Percentiles rank a stretch among this genome's conserved stretches.
phyloP scores from a whole-genome alignment of 2,797 vertebrate species.

The Periophthalmus magnuspinnatus region DNA sequence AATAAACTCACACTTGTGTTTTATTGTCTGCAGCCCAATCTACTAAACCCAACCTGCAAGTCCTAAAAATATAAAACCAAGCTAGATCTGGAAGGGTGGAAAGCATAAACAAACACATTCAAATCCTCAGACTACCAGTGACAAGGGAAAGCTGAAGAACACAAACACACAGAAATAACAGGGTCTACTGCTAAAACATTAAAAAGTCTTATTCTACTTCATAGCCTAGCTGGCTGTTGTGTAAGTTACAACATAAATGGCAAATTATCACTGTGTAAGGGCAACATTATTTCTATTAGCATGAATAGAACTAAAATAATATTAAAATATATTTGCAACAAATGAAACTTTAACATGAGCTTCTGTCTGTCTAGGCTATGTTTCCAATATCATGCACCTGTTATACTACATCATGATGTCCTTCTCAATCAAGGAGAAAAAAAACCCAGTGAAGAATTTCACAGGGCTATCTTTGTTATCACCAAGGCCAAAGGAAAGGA shows the following conservation, averaged over 20 bases:
- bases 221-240: background rate
- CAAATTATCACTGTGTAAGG: background rate
- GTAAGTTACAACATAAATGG: background rate
- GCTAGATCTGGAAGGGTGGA: too few species aligned
- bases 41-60: background rate
- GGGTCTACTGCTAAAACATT: background rate
- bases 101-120: too few species aligned
- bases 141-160: too few species aligned
- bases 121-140: too few species aligned
- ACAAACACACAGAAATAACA: background rate
- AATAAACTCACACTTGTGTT: background rate
- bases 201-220: background rate
- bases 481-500: constrained; percentile 66
- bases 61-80: background rate
- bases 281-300: background rate
- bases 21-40: background rate
- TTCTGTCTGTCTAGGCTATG: background rate
- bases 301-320: background rate
- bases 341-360: background rate
- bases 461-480: constrained; percentile 78
- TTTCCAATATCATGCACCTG: constrained; percentile 44
- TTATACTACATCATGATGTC: constrained; percentile 31
- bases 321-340: background rate
- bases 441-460: constrained; percentile 70
- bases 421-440: constrained; percentile 54